These are phyloP conservation scores for Chaetops frenatus DNA, from an alignment of 2,113 vertebrate species.

Conservation along the genomic window DNA sequence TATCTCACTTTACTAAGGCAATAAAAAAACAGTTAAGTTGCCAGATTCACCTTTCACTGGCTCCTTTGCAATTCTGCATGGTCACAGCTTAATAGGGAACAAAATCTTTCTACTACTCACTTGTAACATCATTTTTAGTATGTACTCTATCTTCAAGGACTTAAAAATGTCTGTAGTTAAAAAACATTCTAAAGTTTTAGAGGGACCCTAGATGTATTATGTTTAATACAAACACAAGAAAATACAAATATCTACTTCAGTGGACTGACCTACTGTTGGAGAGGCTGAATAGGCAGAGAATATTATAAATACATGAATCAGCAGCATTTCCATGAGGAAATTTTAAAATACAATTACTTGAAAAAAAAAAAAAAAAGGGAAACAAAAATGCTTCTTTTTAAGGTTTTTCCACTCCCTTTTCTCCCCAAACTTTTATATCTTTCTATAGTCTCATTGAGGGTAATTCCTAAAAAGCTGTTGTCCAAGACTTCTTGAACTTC, in stretches of 20 bases:
- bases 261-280: not conserved
- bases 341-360: not conserved
- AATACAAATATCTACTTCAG: not conserved
- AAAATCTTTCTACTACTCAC: not conserved
- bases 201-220: not conserved
- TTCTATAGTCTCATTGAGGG: not conserved
- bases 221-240: not conserved
- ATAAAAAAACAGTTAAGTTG: not conserved
- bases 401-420: not conserved
- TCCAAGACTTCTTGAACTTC: not conserved
- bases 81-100: not conserved
- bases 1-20: not conserved
- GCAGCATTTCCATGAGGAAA: not conserved
- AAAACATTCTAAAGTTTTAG: not conserved
- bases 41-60: not conserved
- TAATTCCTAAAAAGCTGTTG: not conserved
- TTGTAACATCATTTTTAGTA: not conserved
- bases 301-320: not conserved
- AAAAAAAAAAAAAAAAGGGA: not conserved
- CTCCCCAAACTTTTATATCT: not conserved
- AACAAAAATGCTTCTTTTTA: not conserved
- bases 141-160: not conserved
- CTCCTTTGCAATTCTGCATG: not conserved
- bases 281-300: not conserved
- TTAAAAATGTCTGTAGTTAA: not conserved